Conservation (phyloP, 1,140 invertebrate genomes). For the Hydropsyche tenuis region DNA sequence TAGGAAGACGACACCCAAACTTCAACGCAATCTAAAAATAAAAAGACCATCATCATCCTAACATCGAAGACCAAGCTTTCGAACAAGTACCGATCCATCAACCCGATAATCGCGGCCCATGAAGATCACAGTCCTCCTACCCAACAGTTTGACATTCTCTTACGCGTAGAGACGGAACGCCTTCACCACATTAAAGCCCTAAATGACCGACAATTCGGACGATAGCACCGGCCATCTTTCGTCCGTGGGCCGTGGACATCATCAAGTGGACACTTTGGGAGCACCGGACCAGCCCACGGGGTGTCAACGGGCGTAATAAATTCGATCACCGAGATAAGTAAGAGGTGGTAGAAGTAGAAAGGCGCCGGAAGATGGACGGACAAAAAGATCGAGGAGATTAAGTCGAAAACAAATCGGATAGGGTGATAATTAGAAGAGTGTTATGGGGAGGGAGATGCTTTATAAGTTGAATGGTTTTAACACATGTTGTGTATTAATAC, state of each 20-base stretch:
- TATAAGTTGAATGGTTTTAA: conserved; percentile 1
- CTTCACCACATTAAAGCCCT: conserved; percentile 16
- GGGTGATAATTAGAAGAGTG: neutral
- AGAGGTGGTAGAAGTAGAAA: neutral
- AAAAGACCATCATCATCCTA: too few relatives aligned
- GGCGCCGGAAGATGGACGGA: neutral
- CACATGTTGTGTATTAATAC: neutral
- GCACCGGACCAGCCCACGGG: neutral
- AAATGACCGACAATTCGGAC: conserved; percentile 28
- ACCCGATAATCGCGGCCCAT: too few relatives aligned
- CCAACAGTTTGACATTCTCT: conserved; percentile 9
- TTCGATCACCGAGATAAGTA: neutral
- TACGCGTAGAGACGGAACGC: neutral
- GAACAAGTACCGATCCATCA: too few relatives aligned
- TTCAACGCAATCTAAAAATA: too few relatives aligned
- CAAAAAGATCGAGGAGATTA: neutral
- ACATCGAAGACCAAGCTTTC: too few relatives aligned
- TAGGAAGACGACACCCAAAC: too few relatives aligned
- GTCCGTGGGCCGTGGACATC: conserved; percentile 4
- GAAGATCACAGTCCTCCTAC: too few relatives aligned
- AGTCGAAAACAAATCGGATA: neutral
- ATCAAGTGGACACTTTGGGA: neutral
- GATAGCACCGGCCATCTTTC: neutral
- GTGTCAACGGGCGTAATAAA: neutral
- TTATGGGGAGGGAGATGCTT: neutral